Evolutionary conservation across 2,797 vertebrate genomes (phyloP), one percentile per base, ranked within the genome.

Genomic region (Eospalax fontanierii): DNA sequence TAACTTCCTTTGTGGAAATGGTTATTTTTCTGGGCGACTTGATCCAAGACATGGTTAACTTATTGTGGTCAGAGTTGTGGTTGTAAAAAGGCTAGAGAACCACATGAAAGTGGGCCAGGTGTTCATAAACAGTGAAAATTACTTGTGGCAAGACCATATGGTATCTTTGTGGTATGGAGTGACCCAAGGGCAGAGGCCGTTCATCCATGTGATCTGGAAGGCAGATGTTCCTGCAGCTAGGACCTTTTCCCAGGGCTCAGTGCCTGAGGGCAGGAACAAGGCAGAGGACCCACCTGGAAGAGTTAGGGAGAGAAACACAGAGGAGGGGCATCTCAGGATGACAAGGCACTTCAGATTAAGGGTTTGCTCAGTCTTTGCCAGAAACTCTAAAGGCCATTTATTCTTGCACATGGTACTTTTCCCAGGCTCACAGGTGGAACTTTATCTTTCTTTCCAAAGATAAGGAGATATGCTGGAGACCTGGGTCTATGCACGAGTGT

Each of bases 1-100:
- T 89, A 82, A 96, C 75, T 96, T 96, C 70, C 81, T 95, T 70
- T 92, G 71, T 75, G 87, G 75, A 95, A 96, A 83, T 68, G 33
- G 33, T 89, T 91, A 30, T 92, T 93, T 96, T 92, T 50, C 74
- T 71, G 76, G n/a, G 63, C 93, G 73, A 30, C n/a, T 71, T 93
- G 83, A 59, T 68, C 54, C 40, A 78, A 95, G 65, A 75, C 74
- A 81, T 59, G 95, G 84, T 65, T 89, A 46, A 78, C 63, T 89
- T 80, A 76, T 50, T 85, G 90, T 66, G 70, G 90, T 96, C 59
- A 85, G 43, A 94, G n/a, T 14, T 57, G 5, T 89, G 59, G 50
- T 65, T 90, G 0, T 87, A 94, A 93, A 46, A 33, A 87, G 66
- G 54, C 38, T 50, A 38, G 35, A 46, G 12, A 96, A 90, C 70